Conservation (phyloP, 2,113 vertebrate species). For the Falcunculus frontatus region DNA sequence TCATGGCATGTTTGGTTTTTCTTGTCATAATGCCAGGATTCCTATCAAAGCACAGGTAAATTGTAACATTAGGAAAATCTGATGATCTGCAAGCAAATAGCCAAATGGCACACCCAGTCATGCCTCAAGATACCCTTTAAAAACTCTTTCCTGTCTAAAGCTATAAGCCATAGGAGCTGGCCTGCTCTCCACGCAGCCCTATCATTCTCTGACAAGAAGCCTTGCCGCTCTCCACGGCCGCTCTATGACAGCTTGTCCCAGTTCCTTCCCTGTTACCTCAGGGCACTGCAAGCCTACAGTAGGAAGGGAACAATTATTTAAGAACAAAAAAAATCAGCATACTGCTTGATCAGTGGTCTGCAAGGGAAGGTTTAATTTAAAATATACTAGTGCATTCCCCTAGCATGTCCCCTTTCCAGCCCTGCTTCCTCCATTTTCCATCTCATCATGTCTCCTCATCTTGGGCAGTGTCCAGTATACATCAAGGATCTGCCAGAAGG, state of each 20-base stretch:
- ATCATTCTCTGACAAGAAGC: not conserved
- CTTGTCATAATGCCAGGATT: not conserved
- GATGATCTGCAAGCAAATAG: not conserved
- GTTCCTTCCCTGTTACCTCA: not conserved
- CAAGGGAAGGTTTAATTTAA: not conserved
- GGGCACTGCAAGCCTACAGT: not conserved
- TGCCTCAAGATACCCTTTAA: not conserved
- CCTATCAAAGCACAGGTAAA: not conserved
- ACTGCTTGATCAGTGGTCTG: not conserved
- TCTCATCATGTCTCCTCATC: not conserved
- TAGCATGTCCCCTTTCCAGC: not conserved
- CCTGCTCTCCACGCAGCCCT: not conserved
- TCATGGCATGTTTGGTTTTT: not conserved
- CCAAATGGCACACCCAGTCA: not conserved
- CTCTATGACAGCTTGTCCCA: not conserved
- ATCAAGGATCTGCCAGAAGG: not conserved
- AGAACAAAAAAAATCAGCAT: not conserved
- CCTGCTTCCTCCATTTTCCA: not conserved
- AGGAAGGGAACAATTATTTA: not conserved
- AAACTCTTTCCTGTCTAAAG: not conserved
- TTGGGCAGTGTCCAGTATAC: not conserved
- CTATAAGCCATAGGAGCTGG: not conserved
- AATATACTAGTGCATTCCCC: not conserved
- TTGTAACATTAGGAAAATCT: not conserved
- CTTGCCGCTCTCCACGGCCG: not conserved